Conservation (phyloP, 2,797 vertebrate species). For the Iguana delicatissima region DNA sequence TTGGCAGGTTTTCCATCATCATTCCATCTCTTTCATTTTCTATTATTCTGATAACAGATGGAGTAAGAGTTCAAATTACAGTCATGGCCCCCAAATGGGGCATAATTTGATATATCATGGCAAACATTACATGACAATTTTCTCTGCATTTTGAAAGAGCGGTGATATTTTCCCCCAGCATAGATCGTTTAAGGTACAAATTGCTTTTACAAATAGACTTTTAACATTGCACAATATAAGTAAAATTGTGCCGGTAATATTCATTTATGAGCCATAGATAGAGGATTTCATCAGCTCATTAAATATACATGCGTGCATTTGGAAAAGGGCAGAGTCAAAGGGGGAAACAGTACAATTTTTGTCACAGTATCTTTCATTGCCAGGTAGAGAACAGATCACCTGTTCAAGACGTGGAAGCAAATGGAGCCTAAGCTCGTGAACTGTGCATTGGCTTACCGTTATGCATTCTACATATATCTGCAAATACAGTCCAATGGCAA, state of each 20-base stretch:
- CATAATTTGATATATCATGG: slow-evolving; percentile 27
- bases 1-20: slow-evolving; percentile 5
- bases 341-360: slow-evolving; percentile 23
- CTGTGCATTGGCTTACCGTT: background rate
- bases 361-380: background rate
- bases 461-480: background rate
- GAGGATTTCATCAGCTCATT: slow-evolving; percentile 36
- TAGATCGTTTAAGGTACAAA: slow-evolving; percentile 32
- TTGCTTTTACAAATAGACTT: slow-evolving; percentile 54
- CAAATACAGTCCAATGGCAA: background rate
- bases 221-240: slow-evolving; percentile 32
- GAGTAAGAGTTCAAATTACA: slow-evolving; percentile 51
- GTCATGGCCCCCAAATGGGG: slow-evolving; percentile 34
- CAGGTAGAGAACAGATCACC: background rate
- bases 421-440: background rate
- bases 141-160: slow-evolving; percentile 28
- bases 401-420: background rate
- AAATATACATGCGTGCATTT: slow-evolving; percentile 32
- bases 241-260: slow-evolving; percentile 20
- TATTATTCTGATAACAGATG: slow-evolving; percentile 34
- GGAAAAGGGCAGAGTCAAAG: background rate
- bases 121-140: slow-evolving; percentile 47
- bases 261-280: slow-evolving; percentile 15
- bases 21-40: slow-evolving; percentile 30
- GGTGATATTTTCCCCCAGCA: slow-evolving; percentile 17